phyloP scores from a whole-genome alignment of 1,140 invertebrate species.

The Pseudomyrmex dendroicus region DNA sequence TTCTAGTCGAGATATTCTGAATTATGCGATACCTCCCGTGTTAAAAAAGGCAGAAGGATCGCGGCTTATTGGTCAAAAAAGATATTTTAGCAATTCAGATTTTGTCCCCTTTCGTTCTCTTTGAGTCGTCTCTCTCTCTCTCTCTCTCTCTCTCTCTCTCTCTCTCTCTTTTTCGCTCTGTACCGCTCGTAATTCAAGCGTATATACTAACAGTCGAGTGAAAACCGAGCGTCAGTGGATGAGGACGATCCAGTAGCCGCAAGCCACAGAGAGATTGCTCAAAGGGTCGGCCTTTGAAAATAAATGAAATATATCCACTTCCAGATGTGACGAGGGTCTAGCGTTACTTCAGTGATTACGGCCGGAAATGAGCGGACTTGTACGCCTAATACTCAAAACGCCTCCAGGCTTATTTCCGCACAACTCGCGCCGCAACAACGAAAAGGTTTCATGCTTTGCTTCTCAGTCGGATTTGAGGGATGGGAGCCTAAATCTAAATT shows the following conservation, averaged over 20 bases:
- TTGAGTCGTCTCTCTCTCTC: neutral
- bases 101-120: conserved; percentile 50
- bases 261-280: conserved; percentile 62
- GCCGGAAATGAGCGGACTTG: conserved; percentile 59
- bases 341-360: conserved; percentile 63
- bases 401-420: conserved; percentile 52
- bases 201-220: conserved; percentile 58
- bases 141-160: too few species aligned
- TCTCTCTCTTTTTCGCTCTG: neutral
- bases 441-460: conserved; percentile 9
- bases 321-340: conserved; percentile 59
- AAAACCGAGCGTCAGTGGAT: conserved; percentile 52
- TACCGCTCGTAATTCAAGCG: conserved; percentile 56
- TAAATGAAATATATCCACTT: conserved; percentile 63
- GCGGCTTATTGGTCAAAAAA: conserved; percentile 44
- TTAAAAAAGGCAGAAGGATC: conserved; percentile 46
- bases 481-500: conserved; percentile 8
- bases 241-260: conserved; percentile 57
- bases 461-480: neutral
- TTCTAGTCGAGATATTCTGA: neutral
- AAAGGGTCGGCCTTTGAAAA: conserved; percentile 62
- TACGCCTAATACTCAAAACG: conserved; percentile 42
- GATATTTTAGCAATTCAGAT: conserved; percentile 58
- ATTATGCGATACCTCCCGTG: conserved; percentile 36
- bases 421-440: conserved; percentile 48